Evolutionary conservation across 2,797 vertebrate species (phyloP).

Genomic region (Hydrophis major): DNA sequence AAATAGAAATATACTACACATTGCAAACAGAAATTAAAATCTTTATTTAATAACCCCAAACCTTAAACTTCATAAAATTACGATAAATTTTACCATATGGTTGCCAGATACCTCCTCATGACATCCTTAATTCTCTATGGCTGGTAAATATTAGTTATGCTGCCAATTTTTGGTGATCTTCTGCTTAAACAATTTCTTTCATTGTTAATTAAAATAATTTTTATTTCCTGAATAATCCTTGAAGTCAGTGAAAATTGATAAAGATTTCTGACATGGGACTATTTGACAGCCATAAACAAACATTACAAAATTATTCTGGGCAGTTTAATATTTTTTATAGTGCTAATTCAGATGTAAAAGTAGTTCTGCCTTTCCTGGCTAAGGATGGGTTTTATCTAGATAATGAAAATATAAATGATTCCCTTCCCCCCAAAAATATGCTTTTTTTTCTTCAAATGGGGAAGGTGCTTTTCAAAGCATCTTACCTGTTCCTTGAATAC

Average conservation of each 20-base stretch:
- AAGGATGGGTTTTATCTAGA: background rate
- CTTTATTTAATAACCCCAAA: background rate
- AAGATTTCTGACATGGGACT: background rate
- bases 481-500: background rate
- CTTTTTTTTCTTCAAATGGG: too few relatives aligned
- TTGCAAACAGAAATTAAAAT: background rate
- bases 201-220: conserved; percentile 27
- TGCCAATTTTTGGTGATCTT: background rate
- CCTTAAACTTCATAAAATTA: background rate
- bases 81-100: background rate
- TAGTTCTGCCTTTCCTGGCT: background rate
- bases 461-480: background rate
- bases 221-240: background rate
- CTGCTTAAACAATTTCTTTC: background rate
- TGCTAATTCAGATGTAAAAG: background rate
- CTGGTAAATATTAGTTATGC: background rate
- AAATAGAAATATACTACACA: background rate
- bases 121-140: background rate
- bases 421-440: too few relatives aligned
- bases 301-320: background rate
- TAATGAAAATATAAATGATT: background rate
- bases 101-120: background rate
- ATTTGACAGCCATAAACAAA: background rate
- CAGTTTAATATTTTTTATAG: background rate
- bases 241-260: background rate